Evolutionary conservation across 1,140 invertebrate species (phyloP).

Genomic region (Agrilus planipennis): DNA sequence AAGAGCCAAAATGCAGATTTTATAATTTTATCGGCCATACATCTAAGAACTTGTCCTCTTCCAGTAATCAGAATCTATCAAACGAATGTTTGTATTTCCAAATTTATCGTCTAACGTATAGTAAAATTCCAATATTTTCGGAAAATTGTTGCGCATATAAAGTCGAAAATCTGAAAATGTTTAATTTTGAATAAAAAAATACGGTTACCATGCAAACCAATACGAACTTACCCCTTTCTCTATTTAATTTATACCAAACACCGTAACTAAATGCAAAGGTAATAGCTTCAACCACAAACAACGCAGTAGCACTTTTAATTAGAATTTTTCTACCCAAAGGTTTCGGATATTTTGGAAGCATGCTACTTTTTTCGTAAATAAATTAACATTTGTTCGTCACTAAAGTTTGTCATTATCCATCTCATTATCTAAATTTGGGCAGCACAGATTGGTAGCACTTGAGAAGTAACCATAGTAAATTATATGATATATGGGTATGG

Average conservation of each 20-base stretch:
- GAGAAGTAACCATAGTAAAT: too few relatives aligned
- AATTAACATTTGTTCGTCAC: slow-evolving; percentile 1
- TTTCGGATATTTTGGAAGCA: slow-evolving; percentile 46
- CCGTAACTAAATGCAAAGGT: slow-evolving; percentile 42
- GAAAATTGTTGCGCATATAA: slow-evolving; percentile 46
- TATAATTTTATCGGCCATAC: slow-evolving; percentile 33
- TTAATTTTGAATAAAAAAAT: slow-evolving; percentile 15
- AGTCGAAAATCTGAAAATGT: slow-evolving; percentile 42
- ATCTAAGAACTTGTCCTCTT: slow-evolving; percentile 34
- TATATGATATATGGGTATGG: too few relatives aligned
- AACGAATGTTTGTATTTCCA: slow-evolving; percentile 34
- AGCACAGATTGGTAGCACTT: too few relatives aligned
- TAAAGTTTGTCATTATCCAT: too few relatives aligned
- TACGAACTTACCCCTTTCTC: slow-evolving; percentile 40
- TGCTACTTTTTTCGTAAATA: slow-evolving; percentile 17
- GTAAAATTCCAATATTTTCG: slow-evolving; percentile 45
- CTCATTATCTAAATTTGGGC: too few relatives aligned
- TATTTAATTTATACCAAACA: slow-evolving; percentile 47
- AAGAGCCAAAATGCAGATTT: slow-evolving; percentile 44
- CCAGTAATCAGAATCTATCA: slow-evolving; percentile 41
- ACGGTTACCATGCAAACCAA: slow-evolving; percentile 3
- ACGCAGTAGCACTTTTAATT: slow-evolving; percentile 35
- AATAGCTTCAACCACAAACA: slow-evolving; percentile 41
- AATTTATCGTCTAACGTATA: slow-evolving; percentile 46
- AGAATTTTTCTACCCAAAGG: slow-evolving; percentile 38